These are phyloP conservation scores for Athene cunicularia DNA, from an alignment of 2,113 vertebrate genomes.

Conservation along the genomic window DNA sequence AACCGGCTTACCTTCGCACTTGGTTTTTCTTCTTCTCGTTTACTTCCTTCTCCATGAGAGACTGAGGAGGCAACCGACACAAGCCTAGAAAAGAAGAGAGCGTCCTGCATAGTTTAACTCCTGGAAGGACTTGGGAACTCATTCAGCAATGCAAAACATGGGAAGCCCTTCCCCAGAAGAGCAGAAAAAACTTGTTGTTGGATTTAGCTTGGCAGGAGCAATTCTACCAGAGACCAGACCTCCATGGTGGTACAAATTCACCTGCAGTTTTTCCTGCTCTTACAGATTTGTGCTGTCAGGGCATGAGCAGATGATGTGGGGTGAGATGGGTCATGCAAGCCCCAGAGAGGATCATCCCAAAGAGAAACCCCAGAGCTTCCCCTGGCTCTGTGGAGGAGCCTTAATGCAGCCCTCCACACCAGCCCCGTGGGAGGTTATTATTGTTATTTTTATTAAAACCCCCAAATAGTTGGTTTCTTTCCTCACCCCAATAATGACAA, in stretches of 20 bases:
- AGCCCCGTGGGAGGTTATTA: not conserved
- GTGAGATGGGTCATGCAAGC: not conserved
- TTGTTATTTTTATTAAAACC: not conserved
- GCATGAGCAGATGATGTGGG: not conserved
- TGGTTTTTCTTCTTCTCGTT: conserved; percentile 51
- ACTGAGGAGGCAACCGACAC: conserved; percentile 48
- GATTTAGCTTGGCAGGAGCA: not conserved
- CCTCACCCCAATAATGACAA: not conserved
- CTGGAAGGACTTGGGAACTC: not conserved
- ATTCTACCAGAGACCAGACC: not conserved
- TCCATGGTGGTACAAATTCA: not conserved
- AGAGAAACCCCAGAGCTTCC: not conserved
- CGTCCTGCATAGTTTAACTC: not conserved
- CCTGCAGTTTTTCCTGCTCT: not conserved
- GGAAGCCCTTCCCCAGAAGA: not conserved
- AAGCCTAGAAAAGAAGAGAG: conserved; percentile 54
- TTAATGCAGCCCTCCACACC: not conserved
- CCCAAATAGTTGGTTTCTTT: not conserved
- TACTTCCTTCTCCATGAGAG: conserved; percentile 67
- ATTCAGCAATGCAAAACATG: not conserved
- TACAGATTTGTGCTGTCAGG: not conserved
- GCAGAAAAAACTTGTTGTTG: not conserved
- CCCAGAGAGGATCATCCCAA: not conserved
- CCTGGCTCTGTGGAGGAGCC: not conserved
- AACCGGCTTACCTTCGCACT: conserved; percentile 27